Evolutionary conservation across 2,113 vertebrate genomes (phyloP).

Genomic region (Corythoichthys intestinalis): DNA sequence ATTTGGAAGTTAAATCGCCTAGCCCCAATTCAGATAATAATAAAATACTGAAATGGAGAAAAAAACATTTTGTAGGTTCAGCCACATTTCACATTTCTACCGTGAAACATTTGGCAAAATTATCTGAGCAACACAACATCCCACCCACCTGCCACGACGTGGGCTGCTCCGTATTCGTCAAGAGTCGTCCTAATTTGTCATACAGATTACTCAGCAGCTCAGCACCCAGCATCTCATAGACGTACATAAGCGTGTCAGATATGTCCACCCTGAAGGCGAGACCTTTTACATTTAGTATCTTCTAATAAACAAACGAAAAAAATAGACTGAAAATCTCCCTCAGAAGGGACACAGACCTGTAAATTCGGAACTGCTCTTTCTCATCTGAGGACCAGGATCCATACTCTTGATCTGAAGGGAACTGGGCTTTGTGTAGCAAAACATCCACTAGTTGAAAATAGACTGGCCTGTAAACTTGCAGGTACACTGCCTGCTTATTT

Average conservation of each 20-base stretch:
- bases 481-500: slow-evolving; percentile 90
- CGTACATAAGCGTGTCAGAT: slow-evolving; percentile 98
- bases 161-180: slow-evolving; percentile 89
- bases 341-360: slow-evolving; percentile 76
- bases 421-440: slow-evolving; percentile 96
- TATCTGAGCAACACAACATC: not conserved
- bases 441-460: slow-evolving; percentile 99
- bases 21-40: too few species aligned
- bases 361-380: slow-evolving; percentile 98
- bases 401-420: slow-evolving; percentile 92
- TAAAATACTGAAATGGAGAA: too few species aligned
- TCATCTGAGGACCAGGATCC: slow-evolving; percentile 95
- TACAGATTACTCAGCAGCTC: slow-evolving; percentile 98
- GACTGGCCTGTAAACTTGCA: slow-evolving; percentile 95
- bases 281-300: slow-evolving; percentile 21
- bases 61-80: too few species aligned
- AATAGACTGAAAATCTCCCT: not conserved
- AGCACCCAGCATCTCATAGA: slow-evolving; percentile 97
- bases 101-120: slow-evolving; percentile 10
- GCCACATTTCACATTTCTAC: not conserved
- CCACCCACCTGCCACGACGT: slow-evolving; percentile 92
- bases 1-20: too few species aligned
- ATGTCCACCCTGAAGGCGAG: slow-evolving; percentile 88
- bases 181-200: slow-evolving; percentile 92
- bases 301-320: not conserved